Evolutionary conservation across 2,797 vertebrate genomes (phyloP).

Genomic region (Lacerta agilis): DNA sequence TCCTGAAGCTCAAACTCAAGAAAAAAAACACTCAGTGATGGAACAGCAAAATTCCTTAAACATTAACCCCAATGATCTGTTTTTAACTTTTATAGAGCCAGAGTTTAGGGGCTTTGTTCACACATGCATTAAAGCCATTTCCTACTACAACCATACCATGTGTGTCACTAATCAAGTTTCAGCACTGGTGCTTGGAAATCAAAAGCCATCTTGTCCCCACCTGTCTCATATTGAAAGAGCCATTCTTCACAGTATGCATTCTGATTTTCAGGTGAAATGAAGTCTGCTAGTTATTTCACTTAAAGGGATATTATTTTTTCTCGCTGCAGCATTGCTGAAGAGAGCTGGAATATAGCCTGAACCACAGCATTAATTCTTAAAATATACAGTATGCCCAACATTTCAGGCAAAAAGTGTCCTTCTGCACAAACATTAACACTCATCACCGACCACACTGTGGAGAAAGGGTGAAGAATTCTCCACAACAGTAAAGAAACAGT

Average conservation of each 20-base stretch:
- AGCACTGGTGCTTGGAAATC: constrained; percentile 18
- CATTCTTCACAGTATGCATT: neutral
- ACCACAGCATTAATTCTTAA: constrained; percentile 36
- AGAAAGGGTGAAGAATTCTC: constrained; percentile 55
- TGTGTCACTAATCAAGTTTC: constrained; percentile 13
- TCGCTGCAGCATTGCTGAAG: constrained; percentile 15
- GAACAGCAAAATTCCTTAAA: neutral
- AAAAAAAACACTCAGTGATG: neutral
- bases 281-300: constrained; percentile 16
- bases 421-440: constrained; percentile 24
- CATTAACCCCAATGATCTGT: too few species aligned
- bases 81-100: neutral
- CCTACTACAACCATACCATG: neutral
- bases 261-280: neutral
- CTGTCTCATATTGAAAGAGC: neutral
- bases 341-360: constrained; percentile 24
- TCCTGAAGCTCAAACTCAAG: neutral
- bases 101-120: neutral
- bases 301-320: neutral
- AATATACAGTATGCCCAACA: constrained; percentile 23
- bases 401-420: constrained; percentile 28
- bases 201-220: neutral
- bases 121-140: neutral
- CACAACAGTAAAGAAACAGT: constrained; percentile 58
- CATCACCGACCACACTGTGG: constrained; percentile 44